Evolutionary conservation across 1,140 invertebrate genomes (phyloP).

Genomic region (Leptopilina boulardi): DNA sequence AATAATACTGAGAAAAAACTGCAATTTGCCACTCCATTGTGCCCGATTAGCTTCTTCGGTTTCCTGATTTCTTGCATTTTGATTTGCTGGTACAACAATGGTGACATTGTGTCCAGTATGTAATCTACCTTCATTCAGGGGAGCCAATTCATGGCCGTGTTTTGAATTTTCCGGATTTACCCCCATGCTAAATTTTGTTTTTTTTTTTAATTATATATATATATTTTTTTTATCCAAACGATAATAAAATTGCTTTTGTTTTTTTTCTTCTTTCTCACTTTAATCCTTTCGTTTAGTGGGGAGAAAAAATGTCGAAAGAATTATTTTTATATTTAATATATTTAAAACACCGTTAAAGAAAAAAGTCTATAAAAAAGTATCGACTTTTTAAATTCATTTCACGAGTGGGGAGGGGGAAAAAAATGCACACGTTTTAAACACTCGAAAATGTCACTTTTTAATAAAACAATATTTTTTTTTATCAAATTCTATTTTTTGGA

Average conservation of each 20-base stretch:
- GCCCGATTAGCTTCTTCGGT: slow-evolving; percentile 80
- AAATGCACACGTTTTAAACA: too few species aligned
- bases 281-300: neutral
- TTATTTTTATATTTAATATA: slow-evolving; percentile 29
- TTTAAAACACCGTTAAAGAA: neutral
- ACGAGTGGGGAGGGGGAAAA: too few species aligned
- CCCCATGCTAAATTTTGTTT: slow-evolving; percentile 63
- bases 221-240: neutral
- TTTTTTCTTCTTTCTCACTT: neutral
- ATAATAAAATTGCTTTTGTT: neutral
- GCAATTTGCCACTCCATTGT: slow-evolving; percentile 89
- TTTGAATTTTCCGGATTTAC: slow-evolving; percentile 77
- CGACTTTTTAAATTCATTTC: neutral
- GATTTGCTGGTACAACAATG: slow-evolving; percentile 70
- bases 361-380: neutral
- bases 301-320: neutral
- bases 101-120: slow-evolving; percentile 68
- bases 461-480: too few species aligned
- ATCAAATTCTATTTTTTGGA: too few species aligned
- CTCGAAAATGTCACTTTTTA: too few species aligned
- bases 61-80: slow-evolving; percentile 68
- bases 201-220: slow-evolving; percentile 1
- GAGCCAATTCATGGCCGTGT: slow-evolving; percentile 87
- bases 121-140: slow-evolving; percentile 80
- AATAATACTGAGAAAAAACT: slow-evolving; percentile 94